Base-by-base conservation (phyloP, 2,113 vertebrate species). In the Podiceps cristatus region DNA sequence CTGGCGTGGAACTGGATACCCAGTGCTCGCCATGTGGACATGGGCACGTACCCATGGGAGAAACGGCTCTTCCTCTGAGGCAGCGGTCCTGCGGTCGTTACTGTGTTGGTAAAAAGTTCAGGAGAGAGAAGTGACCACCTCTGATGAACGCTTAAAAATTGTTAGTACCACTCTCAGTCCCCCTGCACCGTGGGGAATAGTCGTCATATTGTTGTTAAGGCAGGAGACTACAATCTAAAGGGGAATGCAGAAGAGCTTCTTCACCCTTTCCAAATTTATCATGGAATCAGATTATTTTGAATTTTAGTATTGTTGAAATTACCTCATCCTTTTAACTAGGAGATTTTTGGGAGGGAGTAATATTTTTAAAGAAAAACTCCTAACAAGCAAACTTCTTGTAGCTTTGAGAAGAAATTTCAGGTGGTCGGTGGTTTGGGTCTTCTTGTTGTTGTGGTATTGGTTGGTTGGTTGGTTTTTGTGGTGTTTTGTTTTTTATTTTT, bases 141-240 rank as follows among this genome's bases (percentile, higher is more conserved):
- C 60, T 50, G n/a, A n/a, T 6, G 18, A 25, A 19, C 1, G 0
- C 44, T 72, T 83, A 12, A 37, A 77, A 75, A 50, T 2, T n/a
- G 40, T 29, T 7, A 22, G 25, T 15, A 18, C 25, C 76, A 33
- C 33, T 66, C 7, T 23, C 8, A 2, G 27, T 52, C 55, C 27
- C 27, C 1, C 23, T 19, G 50, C 28, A 3, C 22, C 13, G 0
- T 3, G 11, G 35, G 35, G 40, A 66, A 49, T 7, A 1, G 28
- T 40, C 0, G 8, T 62, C 31, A 5, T 20, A 5, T 20, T 33
- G 18, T 20, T 0, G 0, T n/a, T 8, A 6, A 44, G 47, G 42
- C 8, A 2, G 35, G 35, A 3, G 10, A 17, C 58, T 14, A 7
- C 4, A 1, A 11, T 23, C 49, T 11, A 15, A 25, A 24, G 13